These are phyloP conservation scores for Dryocosmus kuriphilus DNA, from an alignment of 2,888 invertebrate genomes.

Conservation along the genomic window DNA sequence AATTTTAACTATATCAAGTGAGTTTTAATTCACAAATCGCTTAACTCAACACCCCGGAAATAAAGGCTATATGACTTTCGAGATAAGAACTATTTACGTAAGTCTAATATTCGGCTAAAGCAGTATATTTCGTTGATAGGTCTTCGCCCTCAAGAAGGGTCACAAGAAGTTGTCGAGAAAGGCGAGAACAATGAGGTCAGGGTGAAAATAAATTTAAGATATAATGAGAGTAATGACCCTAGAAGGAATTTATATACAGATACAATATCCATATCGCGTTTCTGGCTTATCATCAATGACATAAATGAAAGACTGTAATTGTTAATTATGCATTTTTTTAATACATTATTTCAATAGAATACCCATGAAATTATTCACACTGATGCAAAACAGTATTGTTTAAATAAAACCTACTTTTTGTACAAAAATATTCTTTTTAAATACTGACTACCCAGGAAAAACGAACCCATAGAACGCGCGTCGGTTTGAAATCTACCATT, in stretches of 20 bases:
- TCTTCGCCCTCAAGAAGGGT: neutral
- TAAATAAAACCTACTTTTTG: neutral
- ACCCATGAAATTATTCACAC: neutral
- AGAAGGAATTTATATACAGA: neutral
- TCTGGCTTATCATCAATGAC: neutral
- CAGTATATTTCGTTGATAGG: neutral
- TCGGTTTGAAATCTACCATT: too few species aligned
- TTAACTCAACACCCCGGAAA: neutral
- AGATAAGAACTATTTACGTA: neutral
- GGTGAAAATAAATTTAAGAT: slow-evolving; percentile 32
- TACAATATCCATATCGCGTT: slow-evolving; percentile 10
- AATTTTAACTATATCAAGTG: neutral
- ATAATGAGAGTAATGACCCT: slow-evolving; percentile 35
- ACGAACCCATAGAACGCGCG: too few species aligned
- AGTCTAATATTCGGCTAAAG: neutral
- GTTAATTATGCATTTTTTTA: neutral
- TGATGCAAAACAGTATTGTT: neutral
- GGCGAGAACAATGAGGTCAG: slow-evolving; percentile 17
- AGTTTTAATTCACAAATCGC: neutral
- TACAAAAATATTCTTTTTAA: too few species aligned
- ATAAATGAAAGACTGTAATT: neutral
- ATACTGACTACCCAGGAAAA: too few species aligned
- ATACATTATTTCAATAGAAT: neutral
- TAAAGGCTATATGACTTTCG: neutral
- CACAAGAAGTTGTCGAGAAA: neutral